Conservation (phyloP, 2,113 vertebrate species). For the Centropus unirufus region DNA sequence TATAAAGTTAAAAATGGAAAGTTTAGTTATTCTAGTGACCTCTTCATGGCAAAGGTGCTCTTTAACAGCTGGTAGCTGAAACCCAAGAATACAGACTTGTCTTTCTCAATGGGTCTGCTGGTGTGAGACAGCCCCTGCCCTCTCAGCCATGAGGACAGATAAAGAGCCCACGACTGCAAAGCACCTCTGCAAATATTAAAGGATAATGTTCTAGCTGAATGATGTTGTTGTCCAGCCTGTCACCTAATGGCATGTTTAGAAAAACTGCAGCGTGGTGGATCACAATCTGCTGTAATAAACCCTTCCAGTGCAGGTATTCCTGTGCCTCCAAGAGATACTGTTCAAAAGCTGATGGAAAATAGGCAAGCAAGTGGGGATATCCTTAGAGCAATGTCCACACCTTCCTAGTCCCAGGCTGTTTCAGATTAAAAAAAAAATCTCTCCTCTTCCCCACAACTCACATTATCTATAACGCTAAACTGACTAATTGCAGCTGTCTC, state of each 20-base stretch:
- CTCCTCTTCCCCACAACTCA: not conserved
- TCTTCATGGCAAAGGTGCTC: not conserved
- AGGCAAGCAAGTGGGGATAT: not conserved
- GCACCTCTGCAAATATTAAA: not conserved
- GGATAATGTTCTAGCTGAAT: not conserved
- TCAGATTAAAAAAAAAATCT: not conserved
- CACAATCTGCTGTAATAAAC: not conserved
- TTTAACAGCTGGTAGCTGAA: not conserved
- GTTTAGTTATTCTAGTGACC: not conserved
- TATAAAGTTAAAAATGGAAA: not conserved
- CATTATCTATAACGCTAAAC: not conserved
- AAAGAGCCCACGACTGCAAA: not conserved
- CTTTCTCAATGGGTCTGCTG: not conserved
- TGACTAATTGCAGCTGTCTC: not conserved
- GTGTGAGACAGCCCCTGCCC: not conserved
- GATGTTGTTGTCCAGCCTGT: not conserved
- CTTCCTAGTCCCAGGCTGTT: not conserved
- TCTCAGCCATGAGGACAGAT: not conserved
- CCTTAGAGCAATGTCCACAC: not conserved
- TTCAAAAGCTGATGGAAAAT: not conserved
- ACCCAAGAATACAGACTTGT: not conserved
- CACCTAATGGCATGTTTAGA: not conserved
- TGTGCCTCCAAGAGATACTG: not conserved
- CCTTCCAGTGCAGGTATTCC: not conserved
- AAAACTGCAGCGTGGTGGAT: not conserved